Conservation (phyloP, 2,113 vertebrate species). For the Rhizomys pruinosus region DNA sequence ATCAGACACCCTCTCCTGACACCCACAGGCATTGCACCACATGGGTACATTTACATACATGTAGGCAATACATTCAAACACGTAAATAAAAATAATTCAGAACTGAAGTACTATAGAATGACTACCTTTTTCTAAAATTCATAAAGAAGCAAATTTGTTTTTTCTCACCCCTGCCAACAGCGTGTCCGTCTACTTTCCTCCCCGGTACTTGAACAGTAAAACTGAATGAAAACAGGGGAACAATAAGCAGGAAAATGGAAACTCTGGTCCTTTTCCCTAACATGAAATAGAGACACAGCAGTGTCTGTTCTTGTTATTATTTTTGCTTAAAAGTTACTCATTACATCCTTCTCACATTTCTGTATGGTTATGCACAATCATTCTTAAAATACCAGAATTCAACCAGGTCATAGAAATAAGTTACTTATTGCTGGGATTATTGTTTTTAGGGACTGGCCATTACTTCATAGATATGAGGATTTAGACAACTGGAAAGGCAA, state of each 20-base stretch:
- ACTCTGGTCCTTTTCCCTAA: constrained; percentile 27
- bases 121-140: constrained; percentile 33
- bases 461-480: constrained; percentile 60
- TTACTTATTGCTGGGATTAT: constrained; percentile 7
- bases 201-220: constrained; percentile 11
- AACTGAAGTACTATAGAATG: background rate
- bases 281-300: constrained; percentile 14
- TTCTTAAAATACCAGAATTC: constrained; percentile 63
- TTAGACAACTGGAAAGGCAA: constrained; percentile 18
- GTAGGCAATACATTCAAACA: too few species aligned
- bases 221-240: constrained; percentile 20
- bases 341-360: constrained; percentile 48
- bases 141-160: background rate
- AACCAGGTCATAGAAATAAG: constrained; percentile 83
- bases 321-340: constrained; percentile 8
- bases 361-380: constrained; percentile 66
- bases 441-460: background rate
- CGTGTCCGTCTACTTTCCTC: background rate
- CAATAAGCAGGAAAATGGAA: background rate
- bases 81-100: too few species aligned
- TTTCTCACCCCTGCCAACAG: background rate
- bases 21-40: too few species aligned
- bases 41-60: too few species aligned
- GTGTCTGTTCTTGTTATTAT: background rate
- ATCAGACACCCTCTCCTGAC: too few species aligned